Percentiles rank a stretch among this genome's conserved stretches.
Conservation (phyloP, 1,140 invertebrate genomes). For the Magallana angulata region DNA sequence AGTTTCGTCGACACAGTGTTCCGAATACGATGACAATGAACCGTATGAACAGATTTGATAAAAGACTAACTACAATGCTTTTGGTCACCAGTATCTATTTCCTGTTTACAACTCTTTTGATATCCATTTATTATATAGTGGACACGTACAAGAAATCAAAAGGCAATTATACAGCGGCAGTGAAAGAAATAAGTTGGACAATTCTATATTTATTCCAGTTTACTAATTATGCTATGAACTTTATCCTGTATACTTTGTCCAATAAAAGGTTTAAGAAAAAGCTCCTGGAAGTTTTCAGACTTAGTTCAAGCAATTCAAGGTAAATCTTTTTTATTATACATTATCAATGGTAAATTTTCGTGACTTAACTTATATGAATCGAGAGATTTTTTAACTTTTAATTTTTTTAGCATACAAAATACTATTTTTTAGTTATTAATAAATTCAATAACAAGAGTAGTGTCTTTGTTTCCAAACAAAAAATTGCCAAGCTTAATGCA, state of each 20-base stretch:
- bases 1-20: constrained; percentile 44
- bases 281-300: constrained; percentile 44
- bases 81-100: constrained; percentile 67
- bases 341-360: no score
- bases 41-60: constrained; percentile 43
- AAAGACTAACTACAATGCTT: constrained; percentile 65
- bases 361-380: no score
- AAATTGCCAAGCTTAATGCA: background rate
- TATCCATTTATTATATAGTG: constrained; percentile 66
- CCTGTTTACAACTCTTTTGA: constrained; percentile 67
- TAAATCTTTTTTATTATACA: background rate
- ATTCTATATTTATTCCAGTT: constrained; percentile 84
- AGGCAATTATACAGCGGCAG: constrained; percentile 31
- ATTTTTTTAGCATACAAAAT: no score
- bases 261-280: constrained; percentile 89
- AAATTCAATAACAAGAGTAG: no score
- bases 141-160: constrained; percentile 54
- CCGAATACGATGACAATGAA: constrained; percentile 25
- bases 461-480: background rate
- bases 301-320: background rate
- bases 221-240: constrained; percentile 91
- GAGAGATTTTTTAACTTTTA: no score
- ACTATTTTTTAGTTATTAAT: no score
- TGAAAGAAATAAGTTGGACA: constrained; percentile 81
- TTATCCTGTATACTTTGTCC: constrained; percentile 89